Conservation (phyloP, 2,888 invertebrate species). For the Andrena marginata region DNA sequence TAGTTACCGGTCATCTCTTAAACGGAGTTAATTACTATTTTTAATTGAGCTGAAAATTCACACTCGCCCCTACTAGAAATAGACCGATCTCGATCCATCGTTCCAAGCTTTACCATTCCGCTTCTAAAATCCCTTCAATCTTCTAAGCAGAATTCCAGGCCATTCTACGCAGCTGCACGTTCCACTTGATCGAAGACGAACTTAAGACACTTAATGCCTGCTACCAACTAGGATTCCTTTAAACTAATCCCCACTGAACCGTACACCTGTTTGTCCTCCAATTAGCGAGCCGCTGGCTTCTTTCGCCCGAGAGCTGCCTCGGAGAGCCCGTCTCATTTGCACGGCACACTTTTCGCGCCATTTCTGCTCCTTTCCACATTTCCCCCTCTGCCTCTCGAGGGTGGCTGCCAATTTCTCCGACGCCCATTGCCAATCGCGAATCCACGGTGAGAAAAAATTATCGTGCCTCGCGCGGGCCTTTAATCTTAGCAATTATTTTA, state of each 20-base stretch:
- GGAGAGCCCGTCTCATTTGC: conserved; percentile 76
- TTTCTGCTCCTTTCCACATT: conserved; percentile 41
- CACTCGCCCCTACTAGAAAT: background rate
- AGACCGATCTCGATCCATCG: background rate
- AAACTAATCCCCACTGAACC: conserved; percentile 62
- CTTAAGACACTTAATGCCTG: background rate
- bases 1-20: conserved; percentile 75
- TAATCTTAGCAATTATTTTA: too few relatives aligned
- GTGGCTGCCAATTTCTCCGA: background rate
- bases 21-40: conserved; percentile 77
- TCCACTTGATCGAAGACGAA: background rate
- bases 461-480: too few relatives aligned
- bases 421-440: background rate
- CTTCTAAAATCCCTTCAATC: too few relatives aligned
- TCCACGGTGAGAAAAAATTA: too few relatives aligned
- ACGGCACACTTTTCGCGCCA: conserved; percentile 77
- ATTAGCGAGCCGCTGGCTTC: conserved; percentile 77
- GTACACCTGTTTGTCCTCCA: conserved; percentile 80
- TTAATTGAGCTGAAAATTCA: conserved; percentile 55
- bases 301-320: conserved; percentile 65
- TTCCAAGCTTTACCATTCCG: background rate
- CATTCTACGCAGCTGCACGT: background rate
- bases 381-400: conserved; percentile 30
- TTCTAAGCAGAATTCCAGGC: too few relatives aligned
- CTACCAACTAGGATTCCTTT: conserved; percentile 21